phyloP scores from a whole-genome alignment of 2,888 invertebrate genomes.

The Apodemia duryi region DNA sequence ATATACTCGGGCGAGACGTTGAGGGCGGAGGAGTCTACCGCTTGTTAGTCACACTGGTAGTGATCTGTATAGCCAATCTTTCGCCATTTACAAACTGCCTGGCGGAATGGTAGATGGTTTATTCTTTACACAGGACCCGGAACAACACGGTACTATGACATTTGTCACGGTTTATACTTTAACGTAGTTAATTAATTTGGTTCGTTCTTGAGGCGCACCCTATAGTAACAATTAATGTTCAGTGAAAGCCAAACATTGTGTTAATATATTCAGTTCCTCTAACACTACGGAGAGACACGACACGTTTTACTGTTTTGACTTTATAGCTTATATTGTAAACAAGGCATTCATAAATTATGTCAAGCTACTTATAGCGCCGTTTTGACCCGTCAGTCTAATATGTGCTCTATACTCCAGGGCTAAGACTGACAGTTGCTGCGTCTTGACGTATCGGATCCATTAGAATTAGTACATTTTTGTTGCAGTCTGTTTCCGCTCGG shows the following conservation, averaged over 20 bases:
- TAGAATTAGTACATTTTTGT: neutral
- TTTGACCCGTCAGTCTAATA: neutral
- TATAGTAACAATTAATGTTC: neutral
- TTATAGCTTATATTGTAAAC: slow-evolving; percentile 3
- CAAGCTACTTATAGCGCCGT: neutral
- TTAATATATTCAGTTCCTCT: neutral
- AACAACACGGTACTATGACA: no score
- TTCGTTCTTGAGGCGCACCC: neutral
- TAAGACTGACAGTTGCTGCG: neutral
- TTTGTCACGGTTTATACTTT: no score
- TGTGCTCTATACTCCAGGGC: neutral
- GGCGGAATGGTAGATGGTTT: no score
- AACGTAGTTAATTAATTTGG: neutral
- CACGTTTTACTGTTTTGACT: slow-evolving; percentile 9
- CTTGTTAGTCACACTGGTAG: no score
- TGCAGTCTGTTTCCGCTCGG: neutral
- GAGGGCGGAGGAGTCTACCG: no score
- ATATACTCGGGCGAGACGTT: no score
- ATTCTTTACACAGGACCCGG: no score
- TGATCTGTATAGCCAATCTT: no score
- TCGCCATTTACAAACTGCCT: no score
- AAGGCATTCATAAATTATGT: slow-evolving; percentile 3
- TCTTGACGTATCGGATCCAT: neutral
- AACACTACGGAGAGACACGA: neutral
- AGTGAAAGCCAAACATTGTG: neutral